Base-by-base conservation (phyloP, 2,113 vertebrate species). In the Progne subis region DNA sequence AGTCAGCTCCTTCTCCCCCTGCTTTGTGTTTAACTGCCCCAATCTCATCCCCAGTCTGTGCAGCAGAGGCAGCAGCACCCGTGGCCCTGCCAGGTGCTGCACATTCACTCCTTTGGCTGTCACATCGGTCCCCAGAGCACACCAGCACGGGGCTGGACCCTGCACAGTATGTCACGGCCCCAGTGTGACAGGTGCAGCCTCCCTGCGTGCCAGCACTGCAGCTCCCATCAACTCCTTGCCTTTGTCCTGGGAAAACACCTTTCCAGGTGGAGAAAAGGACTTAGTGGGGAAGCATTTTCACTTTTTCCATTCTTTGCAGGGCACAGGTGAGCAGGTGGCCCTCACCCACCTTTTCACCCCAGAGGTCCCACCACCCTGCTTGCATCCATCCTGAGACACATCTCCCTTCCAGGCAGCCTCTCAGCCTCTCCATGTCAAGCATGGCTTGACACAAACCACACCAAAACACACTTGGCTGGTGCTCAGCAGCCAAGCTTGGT, bases 141-240 rank as follows among this genome's bases (percentile, higher is more conserved):
- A 61, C 5, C 32, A 31, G 46, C 49, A 29, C 2, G 0, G n/a
- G 28, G 39, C 79, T 63, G 52, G 47, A 71, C 43, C 41, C 57
- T 52, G 64, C 80, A 68, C 31, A 44, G 53, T 1, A 2, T 8
- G 11, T n/a, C 29, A 12, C 1, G 11, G 57, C 2, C 53, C 19
- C 15, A 41, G 8, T 0, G 1, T 0, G 50, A n/a, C 11, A 34
- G 26, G 12, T 1, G 2, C 49, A 64, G 67, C 90, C 49, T 57
- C 65, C 68, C 46, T 44, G 28, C 2, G 0, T 32, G 52, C 56
- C 57, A 41, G 52, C 56, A 11, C 63, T 37, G 64, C 69, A 56
- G 63, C 69, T 88, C 23, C 14, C 64, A 20, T 23, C n/a, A 1
- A 4, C 29, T 32, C 49, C 50, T 41, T 41, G 60, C 49, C n/a